phyloP scores from a whole-genome alignment of 2,113 vertebrate genomes.

The Ceyx cyanopectus region DNA sequence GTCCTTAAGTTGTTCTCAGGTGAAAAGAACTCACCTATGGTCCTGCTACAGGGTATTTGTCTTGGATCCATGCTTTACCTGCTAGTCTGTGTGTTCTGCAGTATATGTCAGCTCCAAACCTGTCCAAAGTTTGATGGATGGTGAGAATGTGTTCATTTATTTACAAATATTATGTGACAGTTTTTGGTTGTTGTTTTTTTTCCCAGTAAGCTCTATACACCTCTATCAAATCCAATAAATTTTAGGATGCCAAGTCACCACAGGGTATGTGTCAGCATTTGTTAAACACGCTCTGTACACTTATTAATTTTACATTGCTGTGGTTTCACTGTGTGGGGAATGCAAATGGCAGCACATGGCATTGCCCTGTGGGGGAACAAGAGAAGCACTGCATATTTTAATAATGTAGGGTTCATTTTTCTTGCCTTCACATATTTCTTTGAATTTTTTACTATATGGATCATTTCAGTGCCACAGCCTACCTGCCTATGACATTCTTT shows the following conservation, averaged over 20 bases:
- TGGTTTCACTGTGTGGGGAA: constrained; percentile 14
- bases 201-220: background rate
- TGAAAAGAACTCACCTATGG: background rate
- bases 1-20: background rate
- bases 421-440: background rate
- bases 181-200: too few relatives aligned
- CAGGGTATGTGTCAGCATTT: constrained; percentile 5
- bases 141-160: background rate
- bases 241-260: constrained; percentile 21
- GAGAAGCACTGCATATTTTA: background rate
- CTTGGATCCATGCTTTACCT: background rate
- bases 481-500: background rate
- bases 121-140: background rate
- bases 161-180: background rate
- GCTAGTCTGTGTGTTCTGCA: background rate
- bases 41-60: background rate
- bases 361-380: background rate
- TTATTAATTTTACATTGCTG: constrained; percentile 51
- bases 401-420: background rate
- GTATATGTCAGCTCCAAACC: background rate
- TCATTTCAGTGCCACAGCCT: background rate
- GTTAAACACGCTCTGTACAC: constrained; percentile 38
- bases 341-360: constrained; percentile 35
- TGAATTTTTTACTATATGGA: background rate
- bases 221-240: background rate